phyloP scores from a whole-genome alignment of 1,140 invertebrate species.

The Alviniconcha marisindica region DNA sequence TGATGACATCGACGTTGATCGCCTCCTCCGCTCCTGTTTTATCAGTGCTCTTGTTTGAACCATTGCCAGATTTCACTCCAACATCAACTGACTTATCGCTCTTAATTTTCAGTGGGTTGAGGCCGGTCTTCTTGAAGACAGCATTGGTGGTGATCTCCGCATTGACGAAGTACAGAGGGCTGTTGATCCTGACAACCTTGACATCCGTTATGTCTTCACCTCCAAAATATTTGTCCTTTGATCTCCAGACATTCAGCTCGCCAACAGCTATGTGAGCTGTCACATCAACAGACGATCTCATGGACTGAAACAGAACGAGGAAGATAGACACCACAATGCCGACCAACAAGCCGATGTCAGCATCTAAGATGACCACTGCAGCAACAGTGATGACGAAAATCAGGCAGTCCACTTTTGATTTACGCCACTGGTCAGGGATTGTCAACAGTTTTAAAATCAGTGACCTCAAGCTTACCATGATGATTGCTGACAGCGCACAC shows the following conservation, averaged over 20 bases:
- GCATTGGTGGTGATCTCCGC: constrained; percentile 51
- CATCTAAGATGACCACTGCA: constrained; percentile 40
- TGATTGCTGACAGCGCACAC: constrained; percentile 75
- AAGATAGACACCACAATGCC: constrained; percentile 84
- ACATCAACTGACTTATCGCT: constrained; percentile 32
- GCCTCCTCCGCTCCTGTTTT: background rate
- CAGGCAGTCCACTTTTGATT: constrained; percentile 39
- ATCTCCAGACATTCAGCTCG: constrained; percentile 19
- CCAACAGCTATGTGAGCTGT: constrained; percentile 36
- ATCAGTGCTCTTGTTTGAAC: background rate
- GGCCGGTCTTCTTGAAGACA: constrained; percentile 45
- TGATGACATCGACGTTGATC: background rate
- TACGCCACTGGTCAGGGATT: constrained; percentile 38
- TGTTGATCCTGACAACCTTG: constrained; percentile 42
- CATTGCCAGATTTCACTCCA: too few relatives aligned
- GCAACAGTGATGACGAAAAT: constrained; percentile 39
- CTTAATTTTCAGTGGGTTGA: constrained; percentile 46
- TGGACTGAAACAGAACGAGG: constrained; percentile 79
- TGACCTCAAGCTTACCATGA: constrained; percentile 76
- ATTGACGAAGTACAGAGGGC: constrained; percentile 59
- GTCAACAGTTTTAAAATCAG: constrained; percentile 77
- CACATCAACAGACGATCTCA: constrained; percentile 44
- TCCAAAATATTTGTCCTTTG: constrained; percentile 39
- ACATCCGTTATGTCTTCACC: constrained; percentile 18
- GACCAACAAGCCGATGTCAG: constrained; percentile 68